Percentiles rank a stretch among this genome's conserved stretches.
Conservation (phyloP, 2,888 invertebrate genomes). For the Ctena decussata region DNA sequence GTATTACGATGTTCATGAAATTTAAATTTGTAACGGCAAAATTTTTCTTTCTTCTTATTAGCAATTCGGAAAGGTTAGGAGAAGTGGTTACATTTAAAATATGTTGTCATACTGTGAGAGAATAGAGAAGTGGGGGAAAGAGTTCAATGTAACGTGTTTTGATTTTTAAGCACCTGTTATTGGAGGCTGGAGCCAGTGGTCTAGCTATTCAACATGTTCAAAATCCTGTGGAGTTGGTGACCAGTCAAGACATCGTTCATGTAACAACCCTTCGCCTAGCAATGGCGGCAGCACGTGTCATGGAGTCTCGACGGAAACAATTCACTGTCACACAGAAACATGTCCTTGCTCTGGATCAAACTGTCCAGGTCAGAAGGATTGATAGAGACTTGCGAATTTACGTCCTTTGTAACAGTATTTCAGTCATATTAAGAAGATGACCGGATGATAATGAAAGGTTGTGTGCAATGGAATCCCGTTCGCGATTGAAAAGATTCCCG, state of each 20-base stretch:
- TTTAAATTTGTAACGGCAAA: no score
- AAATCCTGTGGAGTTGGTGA: neutral
- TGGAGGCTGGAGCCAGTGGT: constrained; percentile 54
- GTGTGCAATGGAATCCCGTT: neutral
- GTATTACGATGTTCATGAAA: no score
- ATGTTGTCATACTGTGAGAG: no score
- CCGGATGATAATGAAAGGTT: neutral
- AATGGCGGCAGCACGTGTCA: constrained; percentile 35
- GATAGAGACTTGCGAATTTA: no score
- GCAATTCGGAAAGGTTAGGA: no score
- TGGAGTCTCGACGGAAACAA: constrained; percentile 21
- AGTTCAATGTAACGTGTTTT: neutral
- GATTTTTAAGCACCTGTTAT: constrained; percentile 24
- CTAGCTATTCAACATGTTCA: constrained; percentile 36
- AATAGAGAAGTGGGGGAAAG: no score
- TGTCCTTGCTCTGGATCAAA: constrained; percentile 22
- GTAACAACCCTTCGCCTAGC: constrained; percentile 47
- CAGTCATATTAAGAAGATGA: no score
- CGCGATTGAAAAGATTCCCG: no score
- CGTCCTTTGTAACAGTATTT: no score
- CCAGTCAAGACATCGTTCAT: constrained; percentile 21
- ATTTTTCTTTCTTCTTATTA: no score
- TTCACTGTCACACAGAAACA: constrained; percentile 30
- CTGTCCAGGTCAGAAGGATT: constrained; percentile 55
- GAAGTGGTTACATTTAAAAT: no score